Percentiles rank a stretch among this genome's conserved stretches.
Evolutionary conservation across 1,140 invertebrate species (phyloP).

Genomic region (Diploscapter pachys): DNA sequence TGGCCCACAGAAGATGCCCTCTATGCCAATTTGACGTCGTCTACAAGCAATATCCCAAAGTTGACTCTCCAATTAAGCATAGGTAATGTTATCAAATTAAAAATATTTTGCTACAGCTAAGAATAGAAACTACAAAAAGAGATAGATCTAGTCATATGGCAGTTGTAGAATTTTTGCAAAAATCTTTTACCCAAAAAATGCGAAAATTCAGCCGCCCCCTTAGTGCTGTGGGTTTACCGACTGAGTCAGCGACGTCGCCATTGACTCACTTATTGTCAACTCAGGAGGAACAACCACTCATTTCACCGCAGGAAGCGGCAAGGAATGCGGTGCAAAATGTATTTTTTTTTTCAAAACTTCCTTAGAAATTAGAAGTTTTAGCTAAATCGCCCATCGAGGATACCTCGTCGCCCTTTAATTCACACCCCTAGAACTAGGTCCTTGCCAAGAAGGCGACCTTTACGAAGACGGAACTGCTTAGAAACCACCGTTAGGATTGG

Average conservation of each 20-base stretch:
- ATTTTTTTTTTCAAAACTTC: neutral
- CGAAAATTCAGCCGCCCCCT: conserved; percentile 1
- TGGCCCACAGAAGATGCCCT: conserved; percentile 58
- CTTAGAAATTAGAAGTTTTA: neutral
- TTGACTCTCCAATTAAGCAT: conserved; percentile 17
- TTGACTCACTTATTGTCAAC: neutral
- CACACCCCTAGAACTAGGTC: conserved; percentile 16
- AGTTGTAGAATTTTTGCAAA: neutral
- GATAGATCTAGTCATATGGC: neutral
- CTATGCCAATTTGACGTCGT: conserved; percentile 53
- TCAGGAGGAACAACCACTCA: neutral
- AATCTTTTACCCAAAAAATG: neutral
- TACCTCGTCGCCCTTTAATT: conserved; percentile 14
- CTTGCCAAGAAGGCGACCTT: conserved; percentile 15
- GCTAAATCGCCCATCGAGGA: conserved; percentile 5
- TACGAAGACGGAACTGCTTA: conserved; percentile 14
- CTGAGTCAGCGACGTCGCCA: conserved; percentile 5
- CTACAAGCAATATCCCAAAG: conserved; percentile 33
- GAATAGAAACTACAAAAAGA: neutral
- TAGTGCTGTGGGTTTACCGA: conserved; percentile 1
- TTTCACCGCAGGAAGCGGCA: neutral
- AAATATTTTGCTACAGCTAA: neutral
- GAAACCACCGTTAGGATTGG: conserved; percentile 15
- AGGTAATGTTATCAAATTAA: neutral
- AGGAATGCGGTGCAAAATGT: too few relatives aligned